Conservation (phyloP, 2,797 vertebrate genomes). For the Chiloscyllium punctatum region DNA sequence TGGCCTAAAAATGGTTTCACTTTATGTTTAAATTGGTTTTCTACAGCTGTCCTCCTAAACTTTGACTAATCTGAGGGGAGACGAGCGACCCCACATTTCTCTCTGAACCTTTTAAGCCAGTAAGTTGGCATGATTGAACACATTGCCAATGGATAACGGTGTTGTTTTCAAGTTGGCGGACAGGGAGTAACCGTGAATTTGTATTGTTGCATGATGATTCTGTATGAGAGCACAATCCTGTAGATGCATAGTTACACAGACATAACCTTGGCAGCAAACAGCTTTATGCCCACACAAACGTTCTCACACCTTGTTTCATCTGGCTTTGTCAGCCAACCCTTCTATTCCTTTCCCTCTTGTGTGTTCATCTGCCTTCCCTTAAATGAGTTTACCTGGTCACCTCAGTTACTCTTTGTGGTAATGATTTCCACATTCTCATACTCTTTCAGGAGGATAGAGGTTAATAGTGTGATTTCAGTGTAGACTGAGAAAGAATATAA, state of each 20-base stretch:
- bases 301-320: neutral
- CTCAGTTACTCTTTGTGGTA: neutral
- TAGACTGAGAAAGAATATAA: neutral
- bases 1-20: neutral
- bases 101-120: neutral
- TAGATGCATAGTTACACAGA: neutral
- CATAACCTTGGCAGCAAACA: neutral
- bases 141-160: neutral
- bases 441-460: neutral
- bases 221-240: neutral
- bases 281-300: neutral
- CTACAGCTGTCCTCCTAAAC: neutral
- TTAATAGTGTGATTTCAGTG: neutral
- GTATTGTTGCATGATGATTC: neutral
- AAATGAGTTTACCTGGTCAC: neutral
- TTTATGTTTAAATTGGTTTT: neutral
- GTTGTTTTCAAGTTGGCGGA: neutral
- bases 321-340: neutral
- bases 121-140: neutral
- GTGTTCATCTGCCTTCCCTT: neutral
- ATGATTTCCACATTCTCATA: neutral
- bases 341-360: neutral
- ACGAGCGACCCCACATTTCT: neutral
- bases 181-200: neutral
- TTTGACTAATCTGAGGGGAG: neutral